Percentiles rank a stretch among this genome's conserved stretches.
Evolutionary conservation across 2,888 invertebrate species (phyloP).

Genomic region (Agrotis clavis): DNA sequence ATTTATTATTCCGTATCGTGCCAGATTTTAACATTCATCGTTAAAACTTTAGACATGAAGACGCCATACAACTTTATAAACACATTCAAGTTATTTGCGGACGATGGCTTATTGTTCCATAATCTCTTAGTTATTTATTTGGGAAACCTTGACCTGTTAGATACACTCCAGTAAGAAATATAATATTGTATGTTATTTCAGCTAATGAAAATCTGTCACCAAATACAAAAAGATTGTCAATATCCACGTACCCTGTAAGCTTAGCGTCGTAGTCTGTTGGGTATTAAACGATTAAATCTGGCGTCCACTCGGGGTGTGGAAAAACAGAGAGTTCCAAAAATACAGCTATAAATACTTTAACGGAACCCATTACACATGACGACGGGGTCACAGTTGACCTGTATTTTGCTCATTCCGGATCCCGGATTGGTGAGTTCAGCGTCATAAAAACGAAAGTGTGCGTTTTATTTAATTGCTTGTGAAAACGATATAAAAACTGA

Average conservation of each 20-base stretch:
- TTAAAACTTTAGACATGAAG: constrained; percentile 34
- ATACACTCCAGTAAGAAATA: background rate
- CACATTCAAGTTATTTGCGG: constrained; percentile 30
- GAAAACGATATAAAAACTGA: constrained; percentile 60
- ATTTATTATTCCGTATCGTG: constrained; percentile 42
- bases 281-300: constrained; percentile 59
- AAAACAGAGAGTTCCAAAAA: constrained; percentile 57
- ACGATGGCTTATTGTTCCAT: background rate
- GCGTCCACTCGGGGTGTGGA: constrained; percentile 28
- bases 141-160: constrained; percentile 6
- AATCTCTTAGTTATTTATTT: constrained; percentile 1
- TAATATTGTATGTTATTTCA: constrained; percentile 26
- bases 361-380: constrained; percentile 54
- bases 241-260: constrained; percentile 27
- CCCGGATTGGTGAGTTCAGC: constrained; percentile 47
- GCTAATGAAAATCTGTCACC: constrained; percentile 37
- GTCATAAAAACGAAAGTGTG: constrained; percentile 66
- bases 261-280: constrained; percentile 28
- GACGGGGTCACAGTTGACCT: constrained; percentile 54
- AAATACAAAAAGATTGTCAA: constrained; percentile 39
- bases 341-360: constrained; percentile 57
- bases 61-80: constrained; percentile 22
- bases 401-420: constrained; percentile 54
- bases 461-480: constrained; percentile 74
- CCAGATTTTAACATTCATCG: constrained; percentile 33